Evolutionary conservation across 2,888 invertebrate species (phyloP).

Genomic region (Tiliacea citrago): DNA sequence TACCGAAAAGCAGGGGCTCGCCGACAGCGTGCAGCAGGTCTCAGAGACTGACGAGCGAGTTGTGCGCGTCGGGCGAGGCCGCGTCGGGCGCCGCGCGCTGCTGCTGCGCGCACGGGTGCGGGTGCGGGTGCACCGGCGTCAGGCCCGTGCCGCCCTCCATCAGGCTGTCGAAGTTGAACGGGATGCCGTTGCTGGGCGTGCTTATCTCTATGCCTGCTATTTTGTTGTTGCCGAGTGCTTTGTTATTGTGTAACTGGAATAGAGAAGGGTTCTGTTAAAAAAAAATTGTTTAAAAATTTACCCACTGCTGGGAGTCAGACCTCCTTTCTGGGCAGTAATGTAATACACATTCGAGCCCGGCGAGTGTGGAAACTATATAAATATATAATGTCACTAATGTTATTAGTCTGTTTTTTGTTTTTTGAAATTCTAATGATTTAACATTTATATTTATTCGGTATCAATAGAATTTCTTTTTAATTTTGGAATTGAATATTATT

Average conservation of each 20-base stretch:
- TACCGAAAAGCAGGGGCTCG: constrained; percentile 61
- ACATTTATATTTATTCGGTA: no score
- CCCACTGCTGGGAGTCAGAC: not conserved
- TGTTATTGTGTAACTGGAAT: constrained; percentile 87
- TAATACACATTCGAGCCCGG: no score
- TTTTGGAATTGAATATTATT: no score
- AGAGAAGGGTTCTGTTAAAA: constrained; percentile 38
- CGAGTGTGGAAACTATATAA: no score
- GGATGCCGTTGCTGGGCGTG: constrained; percentile 96
- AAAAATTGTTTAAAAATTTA: no score
- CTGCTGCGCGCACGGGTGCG: constrained; percentile 95
- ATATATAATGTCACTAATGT: no score
- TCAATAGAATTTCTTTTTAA: no score
- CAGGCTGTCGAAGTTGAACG: constrained; percentile 97
- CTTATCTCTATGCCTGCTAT: constrained; percentile 96
- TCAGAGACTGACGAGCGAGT: constrained; percentile 96
- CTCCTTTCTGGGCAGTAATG: not conserved
- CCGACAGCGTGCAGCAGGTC: constrained; percentile 52
- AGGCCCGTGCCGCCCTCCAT: constrained; percentile 98
- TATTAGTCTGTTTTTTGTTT: no score
- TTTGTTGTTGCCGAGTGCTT: constrained; percentile 89
- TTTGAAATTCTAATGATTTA: no score
- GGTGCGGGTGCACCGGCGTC: constrained; percentile 93
- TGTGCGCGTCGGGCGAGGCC: constrained; percentile 94
- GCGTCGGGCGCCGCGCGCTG: constrained; percentile 93